Conservation (phyloP, 2,888 invertebrate genomes). For the Anorthoa munda region DNA sequence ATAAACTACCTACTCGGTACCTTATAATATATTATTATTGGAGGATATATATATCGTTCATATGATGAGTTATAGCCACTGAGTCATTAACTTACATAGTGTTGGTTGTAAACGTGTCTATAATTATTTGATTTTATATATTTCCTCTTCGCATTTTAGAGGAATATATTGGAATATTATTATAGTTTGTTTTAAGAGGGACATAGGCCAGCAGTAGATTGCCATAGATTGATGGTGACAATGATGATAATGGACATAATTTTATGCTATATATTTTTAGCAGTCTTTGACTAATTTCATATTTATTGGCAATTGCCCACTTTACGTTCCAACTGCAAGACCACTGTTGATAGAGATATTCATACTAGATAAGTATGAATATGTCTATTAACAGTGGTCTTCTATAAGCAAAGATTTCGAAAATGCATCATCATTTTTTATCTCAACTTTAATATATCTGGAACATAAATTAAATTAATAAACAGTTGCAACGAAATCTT, state of each 20-base stretch:
- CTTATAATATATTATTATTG: conserved; percentile 34
- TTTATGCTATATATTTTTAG: too few species aligned
- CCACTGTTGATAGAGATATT: not conserved
- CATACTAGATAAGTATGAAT: too few species aligned
- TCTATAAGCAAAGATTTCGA: not conserved
- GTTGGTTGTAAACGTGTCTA: conserved; percentile 17
- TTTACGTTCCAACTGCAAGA: not conserved
- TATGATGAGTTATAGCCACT: conserved; percentile 15
- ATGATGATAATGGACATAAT: not conserved
- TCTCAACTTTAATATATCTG: not conserved
- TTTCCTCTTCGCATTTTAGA: not conserved
- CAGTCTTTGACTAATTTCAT: too few species aligned
- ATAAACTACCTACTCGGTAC: conserved; percentile 52
- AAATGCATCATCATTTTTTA: not conserved
- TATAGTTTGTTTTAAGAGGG: too few species aligned
- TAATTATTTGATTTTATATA: not conserved
- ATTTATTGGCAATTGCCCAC: not conserved
- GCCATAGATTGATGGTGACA: not conserved
- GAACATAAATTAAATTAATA: not conserved
- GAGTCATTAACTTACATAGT: conserved; percentile 18
- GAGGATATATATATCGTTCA: conserved; percentile 20
- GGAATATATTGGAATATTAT: not conserved
- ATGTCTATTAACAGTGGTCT: too few species aligned
- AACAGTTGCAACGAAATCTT: not conserved
- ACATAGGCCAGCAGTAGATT: too few species aligned